Evolutionary conservation across 2,888 invertebrate genomes (phyloP), one percentile per base, ranked within the genome.

Genomic region (Lithosia quadra): DNA sequence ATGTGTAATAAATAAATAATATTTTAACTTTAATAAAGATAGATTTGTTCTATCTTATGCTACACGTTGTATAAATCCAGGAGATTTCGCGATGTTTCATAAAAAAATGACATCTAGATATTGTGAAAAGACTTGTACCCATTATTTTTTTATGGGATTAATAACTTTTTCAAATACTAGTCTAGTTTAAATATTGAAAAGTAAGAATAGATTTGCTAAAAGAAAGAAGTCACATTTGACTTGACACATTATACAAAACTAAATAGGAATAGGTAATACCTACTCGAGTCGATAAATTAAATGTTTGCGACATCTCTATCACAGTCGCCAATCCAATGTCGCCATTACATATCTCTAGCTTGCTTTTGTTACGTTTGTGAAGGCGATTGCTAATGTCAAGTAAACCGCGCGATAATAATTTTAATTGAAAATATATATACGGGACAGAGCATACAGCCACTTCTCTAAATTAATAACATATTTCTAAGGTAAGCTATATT

Each of bases 341-440:
- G 86, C 86, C 87, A 89, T 90, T 88, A 89, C 88, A 85, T 88
- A 82, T 88, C 81, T 76, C 18, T 43, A 28, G 81, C 69, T 81
- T 81, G 81, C 69, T 77, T 76, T 74, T 77, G 67, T 69, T 72
- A 65, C 68, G 57, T 75, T 76, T 78, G 62, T 77, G 86, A 90
- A 88, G 86, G 91, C 89, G 85, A 91, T 89, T 90, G 83, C 85
- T 86, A 83, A 84, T 89, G 91, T 91, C 91, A 91, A 86, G 85
- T 74, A 75, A 84, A 80, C 77, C 89, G 89, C 87, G 90, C 83
- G 82, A 83, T 84, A 84, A 78, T 70, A 81, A 65, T 72, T 74
- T 69, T 66, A 39, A 64, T 73, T 71, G 60, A 71, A 79, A 68
- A 15, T 36, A 22, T 36, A 4, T 43, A 11, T 2, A n/a, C n/a